Percentiles rank a stretch among this genome's conserved stretches.
Conservation (phyloP, 2,113 vertebrate genomes). For the Psammodynastes pulverulentus region DNA sequence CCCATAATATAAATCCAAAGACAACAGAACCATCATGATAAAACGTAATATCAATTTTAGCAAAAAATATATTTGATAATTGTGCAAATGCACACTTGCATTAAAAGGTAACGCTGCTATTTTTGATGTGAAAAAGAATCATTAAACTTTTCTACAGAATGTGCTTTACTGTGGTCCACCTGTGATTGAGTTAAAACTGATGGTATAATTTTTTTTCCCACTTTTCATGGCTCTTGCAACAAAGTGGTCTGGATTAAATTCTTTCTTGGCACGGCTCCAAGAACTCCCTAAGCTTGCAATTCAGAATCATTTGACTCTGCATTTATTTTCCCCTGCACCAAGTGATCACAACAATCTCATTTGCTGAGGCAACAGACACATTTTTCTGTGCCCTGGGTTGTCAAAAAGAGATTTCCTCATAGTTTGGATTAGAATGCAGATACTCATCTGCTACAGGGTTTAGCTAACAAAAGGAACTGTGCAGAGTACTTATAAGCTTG, state of each 20-base stretch:
- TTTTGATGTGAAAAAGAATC: neutral
- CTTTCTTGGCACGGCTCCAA: conserved; percentile 12
- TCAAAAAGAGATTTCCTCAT: neutral
- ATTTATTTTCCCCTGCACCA: neutral
- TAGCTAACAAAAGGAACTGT: neutral
- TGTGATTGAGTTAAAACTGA: conserved; percentile 13
- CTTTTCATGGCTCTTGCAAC: conserved; percentile 10
- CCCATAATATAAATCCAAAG: neutral
- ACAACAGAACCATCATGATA: neutral
- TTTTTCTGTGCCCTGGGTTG: neutral
- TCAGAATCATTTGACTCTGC: neutral
- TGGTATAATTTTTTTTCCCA: neutral
- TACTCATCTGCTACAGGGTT: neutral
- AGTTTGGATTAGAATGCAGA: neutral
- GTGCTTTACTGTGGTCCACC: conserved; percentile 12
- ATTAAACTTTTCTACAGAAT: neutral
- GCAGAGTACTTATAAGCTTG: neutral
- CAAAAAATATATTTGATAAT: neutral
- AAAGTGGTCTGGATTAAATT: conserved; percentile 32
- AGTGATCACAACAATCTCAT: neutral
- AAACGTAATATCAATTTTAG: neutral
- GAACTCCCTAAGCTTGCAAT: neutral
- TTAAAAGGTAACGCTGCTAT: neutral
- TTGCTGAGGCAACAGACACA: neutral
- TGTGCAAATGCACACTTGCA: neutral